A percentile compares a stretch with the other conserved stretches of the same genome.
phyloP scores from a whole-genome alignment of 1,140 invertebrate genomes.

The Hestina assimilis region DNA sequence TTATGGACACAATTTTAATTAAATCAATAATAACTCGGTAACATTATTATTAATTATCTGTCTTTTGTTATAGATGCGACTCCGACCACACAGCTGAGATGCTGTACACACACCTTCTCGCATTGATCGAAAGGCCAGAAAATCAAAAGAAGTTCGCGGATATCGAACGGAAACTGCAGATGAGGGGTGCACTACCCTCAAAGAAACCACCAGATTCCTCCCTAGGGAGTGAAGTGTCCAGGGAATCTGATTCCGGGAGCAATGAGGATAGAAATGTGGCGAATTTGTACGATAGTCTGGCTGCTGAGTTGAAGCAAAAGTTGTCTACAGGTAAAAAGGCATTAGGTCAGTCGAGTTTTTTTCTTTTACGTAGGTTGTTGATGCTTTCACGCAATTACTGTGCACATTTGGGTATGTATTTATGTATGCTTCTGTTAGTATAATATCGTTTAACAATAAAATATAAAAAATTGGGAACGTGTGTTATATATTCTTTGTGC shows the following conservation, averaged over 20 bases:
- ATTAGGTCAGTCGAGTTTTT: conserved; percentile 63
- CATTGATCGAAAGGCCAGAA: conserved; percentile 89
- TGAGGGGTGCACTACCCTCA: conserved; percentile 71
- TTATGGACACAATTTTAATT: no score
- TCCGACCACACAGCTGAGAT: conserved; percentile 94
- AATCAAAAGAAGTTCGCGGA: conserved; percentile 92
- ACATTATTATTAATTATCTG: no score
- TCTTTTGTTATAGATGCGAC: conserved; percentile 83
- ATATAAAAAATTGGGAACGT: no score
- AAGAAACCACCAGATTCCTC: conserved; percentile 81
- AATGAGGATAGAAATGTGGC: conserved; percentile 82
- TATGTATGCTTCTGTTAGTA: conserved; percentile 14
- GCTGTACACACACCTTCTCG: conserved; percentile 89
- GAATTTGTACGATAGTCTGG: conserved; percentile 91
- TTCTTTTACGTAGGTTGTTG: conserved; percentile 40
- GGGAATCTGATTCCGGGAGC: conserved; percentile 87
- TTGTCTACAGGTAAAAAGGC: conserved; percentile 81
- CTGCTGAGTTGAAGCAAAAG: conserved; percentile 93
- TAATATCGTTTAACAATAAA: not conserved
- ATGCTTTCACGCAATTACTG: conserved; percentile 29
- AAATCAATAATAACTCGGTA: no score
- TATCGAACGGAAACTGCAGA: conserved; percentile 83
- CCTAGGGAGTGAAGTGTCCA: conserved; percentile 85
- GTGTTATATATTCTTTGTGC: no score
- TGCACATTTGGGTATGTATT: conserved; percentile 30